Percentiles rank a stretch among this genome's conserved stretches.
Conservation (phyloP, 2,797 vertebrate species). For the Pseudomugil gertrudae region DNA sequence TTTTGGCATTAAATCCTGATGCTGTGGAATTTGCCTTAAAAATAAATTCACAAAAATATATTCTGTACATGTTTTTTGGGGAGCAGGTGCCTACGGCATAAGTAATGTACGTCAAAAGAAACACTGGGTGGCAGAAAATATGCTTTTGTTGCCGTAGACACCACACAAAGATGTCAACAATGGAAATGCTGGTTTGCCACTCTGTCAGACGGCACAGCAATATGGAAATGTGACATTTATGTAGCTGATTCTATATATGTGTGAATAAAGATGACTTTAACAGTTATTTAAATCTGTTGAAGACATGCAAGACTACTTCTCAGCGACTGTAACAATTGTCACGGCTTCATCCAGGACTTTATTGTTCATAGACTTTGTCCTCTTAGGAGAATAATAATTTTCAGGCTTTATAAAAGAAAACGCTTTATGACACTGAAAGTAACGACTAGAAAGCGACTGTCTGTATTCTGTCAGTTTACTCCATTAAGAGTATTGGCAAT, state of each 20-base stretch:
- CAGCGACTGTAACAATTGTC: no score
- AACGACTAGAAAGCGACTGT: not conserved
- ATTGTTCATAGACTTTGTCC: not conserved
- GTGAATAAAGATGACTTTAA: not conserved
- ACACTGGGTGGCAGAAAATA: not conserved
- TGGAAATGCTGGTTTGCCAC: not conserved
- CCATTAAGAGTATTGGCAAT: not conserved
- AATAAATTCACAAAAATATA: not conserved
- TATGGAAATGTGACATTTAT: not conserved
- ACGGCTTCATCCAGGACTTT: no score
- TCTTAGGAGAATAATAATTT: not conserved
- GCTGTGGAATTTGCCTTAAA: not conserved
- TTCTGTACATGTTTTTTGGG: not conserved
- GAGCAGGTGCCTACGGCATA: not conserved
- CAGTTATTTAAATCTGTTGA: not conserved
- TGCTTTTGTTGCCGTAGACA: not conserved
- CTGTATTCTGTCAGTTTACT: not conserved
- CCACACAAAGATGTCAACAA: not conserved
- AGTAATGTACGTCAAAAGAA: not conserved
- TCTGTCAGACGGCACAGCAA: not conserved
- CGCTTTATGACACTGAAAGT: not conserved
- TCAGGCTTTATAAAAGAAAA: not conserved
- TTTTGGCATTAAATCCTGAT: not conserved
- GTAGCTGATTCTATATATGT: not conserved
- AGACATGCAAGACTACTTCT: no score